These are phyloP conservation scores for Parochlus steinenii DNA, from an alignment of 2,888 invertebrate genomes.

Conservation along the genomic window DNA sequence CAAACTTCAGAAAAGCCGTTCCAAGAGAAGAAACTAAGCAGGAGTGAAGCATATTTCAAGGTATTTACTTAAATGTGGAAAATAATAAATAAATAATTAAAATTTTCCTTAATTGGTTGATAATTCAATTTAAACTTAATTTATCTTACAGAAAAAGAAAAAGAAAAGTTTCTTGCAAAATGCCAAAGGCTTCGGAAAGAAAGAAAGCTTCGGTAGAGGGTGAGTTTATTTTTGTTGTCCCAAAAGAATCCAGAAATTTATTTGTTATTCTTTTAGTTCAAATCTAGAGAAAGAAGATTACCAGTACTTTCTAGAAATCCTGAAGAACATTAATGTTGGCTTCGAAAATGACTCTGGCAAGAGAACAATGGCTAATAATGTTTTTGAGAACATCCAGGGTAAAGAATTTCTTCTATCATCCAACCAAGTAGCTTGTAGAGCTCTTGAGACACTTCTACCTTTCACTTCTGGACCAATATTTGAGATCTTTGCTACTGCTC, in stretches of 20 bases:
- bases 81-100: too few relatives aligned
- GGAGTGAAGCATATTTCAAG: too few relatives aligned
- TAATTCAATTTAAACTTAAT: too few relatives aligned
- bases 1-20: too few relatives aligned
- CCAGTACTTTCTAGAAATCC: constrained; percentile 3
- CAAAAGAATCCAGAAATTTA: neutral
- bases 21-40: too few relatives aligned
- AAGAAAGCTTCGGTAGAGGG: constrained; percentile 54
- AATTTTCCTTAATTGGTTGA: too few relatives aligned
- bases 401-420: constrained; percentile 55
- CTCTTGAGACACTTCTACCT: constrained; percentile 57
- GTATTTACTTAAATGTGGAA: too few relatives aligned
- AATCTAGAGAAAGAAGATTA: neutral
- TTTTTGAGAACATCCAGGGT: constrained; percentile 50
- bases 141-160: too few relatives aligned
- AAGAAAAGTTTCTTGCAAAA: constrained; percentile 50
- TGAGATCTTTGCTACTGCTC: constrained; percentile 41
- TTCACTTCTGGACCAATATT: constrained; percentile 45
- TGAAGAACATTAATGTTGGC: neutral
- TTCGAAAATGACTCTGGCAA: constrained; percentile 22
- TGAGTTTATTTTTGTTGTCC: too few relatives aligned
- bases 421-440: constrained; percentile 66
- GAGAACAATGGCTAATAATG: constrained; percentile 49
- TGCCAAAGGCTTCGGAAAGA: constrained; percentile 59
- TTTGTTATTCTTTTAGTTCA: neutral